phyloP scores from a whole-genome alignment of 2,797 vertebrate species.

The Oreochromis grahami region DNA sequence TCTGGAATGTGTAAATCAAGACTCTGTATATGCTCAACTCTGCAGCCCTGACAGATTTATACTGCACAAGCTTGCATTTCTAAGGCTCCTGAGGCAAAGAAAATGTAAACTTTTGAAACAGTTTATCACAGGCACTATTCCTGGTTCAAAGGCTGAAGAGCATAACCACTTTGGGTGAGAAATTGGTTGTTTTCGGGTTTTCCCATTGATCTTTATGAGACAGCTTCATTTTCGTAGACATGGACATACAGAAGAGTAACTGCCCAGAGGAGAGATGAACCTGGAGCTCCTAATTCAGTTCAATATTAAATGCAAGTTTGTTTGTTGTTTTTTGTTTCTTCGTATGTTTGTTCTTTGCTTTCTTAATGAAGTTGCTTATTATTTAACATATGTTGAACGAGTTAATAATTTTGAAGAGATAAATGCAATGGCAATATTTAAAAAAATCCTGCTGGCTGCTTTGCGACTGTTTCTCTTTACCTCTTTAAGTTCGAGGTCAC shows the following conservation, averaged over 20 bases:
- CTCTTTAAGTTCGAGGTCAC: slow-evolving; percentile 56
- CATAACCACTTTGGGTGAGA: slow-evolving; percentile 54
- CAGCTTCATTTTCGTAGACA: neutral
- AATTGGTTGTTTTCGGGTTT: slow-evolving; percentile 38
- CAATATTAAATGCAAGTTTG: neutral
- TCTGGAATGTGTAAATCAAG: slow-evolving; percentile 80
- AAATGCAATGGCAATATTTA: neutral
- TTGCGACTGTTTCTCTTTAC: slow-evolving; percentile 13
- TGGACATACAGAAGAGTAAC: neutral
- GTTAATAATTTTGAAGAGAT: neutral
- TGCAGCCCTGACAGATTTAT: slow-evolving; percentile 76
- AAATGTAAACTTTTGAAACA: slow-evolving; percentile 73
- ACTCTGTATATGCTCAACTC: slow-evolving; percentile 72
- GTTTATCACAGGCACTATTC: slow-evolving; percentile 57
- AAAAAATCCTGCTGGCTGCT: neutral
- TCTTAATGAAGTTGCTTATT: neutral
- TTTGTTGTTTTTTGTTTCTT: neutral
- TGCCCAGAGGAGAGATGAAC: neutral
- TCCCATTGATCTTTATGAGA: slow-evolving; percentile 24
- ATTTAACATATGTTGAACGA: neutral
- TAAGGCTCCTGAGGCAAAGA: slow-evolving; percentile 65
- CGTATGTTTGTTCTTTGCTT: neutral
- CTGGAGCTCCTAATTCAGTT: neutral
- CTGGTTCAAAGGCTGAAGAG: slow-evolving; percentile 51
- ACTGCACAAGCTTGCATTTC: slow-evolving; percentile 68